Evolutionary conservation across 2,113 vertebrate genomes (phyloP).

Genomic region (Peromyscus polionotus): DNA sequence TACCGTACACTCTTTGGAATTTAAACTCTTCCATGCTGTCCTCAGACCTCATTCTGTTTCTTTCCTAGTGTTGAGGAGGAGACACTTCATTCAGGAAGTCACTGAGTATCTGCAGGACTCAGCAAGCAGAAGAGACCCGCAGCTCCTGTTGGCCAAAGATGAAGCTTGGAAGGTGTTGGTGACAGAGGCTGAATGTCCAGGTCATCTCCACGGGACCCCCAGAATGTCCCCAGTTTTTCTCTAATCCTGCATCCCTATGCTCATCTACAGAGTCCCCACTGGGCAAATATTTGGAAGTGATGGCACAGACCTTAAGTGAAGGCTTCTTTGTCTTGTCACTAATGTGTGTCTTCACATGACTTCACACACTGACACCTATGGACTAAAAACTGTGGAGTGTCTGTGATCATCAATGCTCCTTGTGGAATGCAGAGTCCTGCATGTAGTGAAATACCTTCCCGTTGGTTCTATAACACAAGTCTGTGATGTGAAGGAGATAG

Average conservation of each 20-base stretch:
- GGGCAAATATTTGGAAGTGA: background rate
- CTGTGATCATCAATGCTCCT: too few relatives aligned
- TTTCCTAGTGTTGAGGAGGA: background rate
- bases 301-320: too few relatives aligned
- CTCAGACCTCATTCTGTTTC: background rate
- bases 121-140: rapidly evolving
- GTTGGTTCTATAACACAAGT: background rate
- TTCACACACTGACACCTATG: background rate
- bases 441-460: background rate
- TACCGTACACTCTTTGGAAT: rapidly evolving
- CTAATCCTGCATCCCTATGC: background rate
- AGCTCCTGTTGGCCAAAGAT: rapidly evolving
- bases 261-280: background rate
- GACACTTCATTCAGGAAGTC: rapidly evolving
- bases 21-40: background rate
- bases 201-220: background rate
- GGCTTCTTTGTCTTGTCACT: background rate
- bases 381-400: background rate
- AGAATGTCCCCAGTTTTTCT: too few relatives aligned
- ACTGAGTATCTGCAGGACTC: rapidly evolving
- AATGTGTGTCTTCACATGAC: background rate
- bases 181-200: background rate
- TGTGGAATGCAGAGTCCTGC: background rate
- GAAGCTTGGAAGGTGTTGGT: background rate
- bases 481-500: background rate